These are phyloP conservation scores for Pteromalus puparum DNA, from an alignment of 1,140 invertebrate genomes.

Conservation along the genomic window DNA sequence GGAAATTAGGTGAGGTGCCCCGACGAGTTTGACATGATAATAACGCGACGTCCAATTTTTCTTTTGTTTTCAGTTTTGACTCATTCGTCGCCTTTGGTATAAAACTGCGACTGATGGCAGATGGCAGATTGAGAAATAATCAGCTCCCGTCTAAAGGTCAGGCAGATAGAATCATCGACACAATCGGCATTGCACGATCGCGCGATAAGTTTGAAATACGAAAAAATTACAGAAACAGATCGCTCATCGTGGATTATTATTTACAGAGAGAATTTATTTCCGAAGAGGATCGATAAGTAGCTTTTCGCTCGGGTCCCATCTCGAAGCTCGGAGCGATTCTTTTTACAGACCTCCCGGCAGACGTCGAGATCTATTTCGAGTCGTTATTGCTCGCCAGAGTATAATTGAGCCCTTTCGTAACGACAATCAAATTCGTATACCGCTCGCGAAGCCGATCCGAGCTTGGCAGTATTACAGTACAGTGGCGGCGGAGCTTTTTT, in stretches of 20 bases:
- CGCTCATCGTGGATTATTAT: background rate
- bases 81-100: background rate
- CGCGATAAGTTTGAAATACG: background rate
- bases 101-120: background rate
- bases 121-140: background rate
- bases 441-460: background rate
- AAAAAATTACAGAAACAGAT: background rate
- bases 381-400: background rate
- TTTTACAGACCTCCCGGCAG: background rate
- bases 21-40: background rate
- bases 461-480: background rate
- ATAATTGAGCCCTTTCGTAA: constrained; percentile 13
- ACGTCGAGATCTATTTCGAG: background rate
- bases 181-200: background rate
- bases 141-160: background rate
- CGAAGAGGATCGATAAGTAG: background rate
- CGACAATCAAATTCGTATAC: background rate
- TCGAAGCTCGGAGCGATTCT: background rate
- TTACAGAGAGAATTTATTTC: background rate
- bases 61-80: constrained; percentile 9
- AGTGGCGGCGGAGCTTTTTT: background rate
- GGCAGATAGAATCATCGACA: background rate
- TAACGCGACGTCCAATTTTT: background rate
- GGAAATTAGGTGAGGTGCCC: background rate
- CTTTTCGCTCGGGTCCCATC: too few relatives aligned